These are phyloP conservation scores for Diplazon laetatorius DNA, from an alignment of 2,888 invertebrate species.

Conservation along the genomic window DNA sequence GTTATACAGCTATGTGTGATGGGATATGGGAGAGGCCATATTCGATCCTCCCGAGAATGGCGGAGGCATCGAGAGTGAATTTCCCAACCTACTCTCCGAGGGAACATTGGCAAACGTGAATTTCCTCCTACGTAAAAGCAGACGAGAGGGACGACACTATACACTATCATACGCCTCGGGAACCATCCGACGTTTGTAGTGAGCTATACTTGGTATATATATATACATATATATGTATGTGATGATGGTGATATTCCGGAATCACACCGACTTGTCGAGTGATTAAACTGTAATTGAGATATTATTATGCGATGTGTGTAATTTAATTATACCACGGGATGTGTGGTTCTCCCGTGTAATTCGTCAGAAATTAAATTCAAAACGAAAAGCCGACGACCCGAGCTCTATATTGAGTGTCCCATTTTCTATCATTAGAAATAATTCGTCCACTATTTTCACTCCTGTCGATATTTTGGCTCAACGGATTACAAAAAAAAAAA, in stretches of 20 bases:
- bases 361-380: too few species aligned
- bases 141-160: conserved; percentile 9
- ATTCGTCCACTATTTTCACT: too few species aligned
- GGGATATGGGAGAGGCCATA: conserved; percentile 13
- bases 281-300: conserved; percentile 59
- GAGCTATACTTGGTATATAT: conserved; percentile 22
- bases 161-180: conserved; percentile 47
- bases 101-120: conserved; percentile 52
- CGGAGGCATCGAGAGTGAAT: conserved; percentile 51
- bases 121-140: conserved; percentile 46
- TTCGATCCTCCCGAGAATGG: conserved; percentile 40
- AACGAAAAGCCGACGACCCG: too few species aligned
- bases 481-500: too few species aligned
- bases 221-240: too few species aligned
- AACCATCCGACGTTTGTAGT: conserved; percentile 42
- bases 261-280: conserved; percentile 52
- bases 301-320: conserved; percentile 35
- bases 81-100: conserved; percentile 47
- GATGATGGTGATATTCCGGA: conserved; percentile 42
- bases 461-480: too few species aligned
- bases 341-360: too few species aligned
- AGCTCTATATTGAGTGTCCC: too few species aligned
- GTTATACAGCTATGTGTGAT: too few species aligned
- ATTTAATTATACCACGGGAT: too few species aligned
- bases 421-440: too few species aligned